Evolutionary conservation across 2,888 invertebrate genomes (phyloP), one percentile per base, ranked within the genome.

Genomic region (Cyclophora punctaria): DNA sequence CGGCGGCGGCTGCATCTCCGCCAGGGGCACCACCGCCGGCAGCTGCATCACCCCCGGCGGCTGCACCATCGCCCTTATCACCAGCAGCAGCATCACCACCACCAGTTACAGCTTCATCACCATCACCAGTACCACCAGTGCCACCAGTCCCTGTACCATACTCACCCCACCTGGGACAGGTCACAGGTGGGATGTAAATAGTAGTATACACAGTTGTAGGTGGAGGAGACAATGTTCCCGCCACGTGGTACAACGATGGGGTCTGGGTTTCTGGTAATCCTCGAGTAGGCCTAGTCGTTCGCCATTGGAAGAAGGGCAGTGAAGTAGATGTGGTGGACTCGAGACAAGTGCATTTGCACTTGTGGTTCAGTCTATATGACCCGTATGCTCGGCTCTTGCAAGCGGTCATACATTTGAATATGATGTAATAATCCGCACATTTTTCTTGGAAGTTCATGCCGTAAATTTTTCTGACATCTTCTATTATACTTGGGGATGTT

Each of bases 341-440:
- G 48, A 79, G 78, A 49, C 86, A 86, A 5, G 67, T 71, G 57
- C 86, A 86, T 60, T 67, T 74, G 56, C 86, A 86, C 2, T 52
- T 51, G 5, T 35, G 51, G 52, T 75, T 62, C 53, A 84, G 52
- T 45, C 81, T 68, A 53, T 75, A 81, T 52, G 83, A 53, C 62
- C 75, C 68, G 47, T 69, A 86, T 33, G 77, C 78, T 46, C 77
- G 69, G 53, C 81, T 81, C 60, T 80, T 79, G 56, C 86, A 86
- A 2, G 70, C 69, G 35, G 73, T 69, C 71, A 85, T 64, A 57
- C 86, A 86, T 64, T 78, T 78, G 45, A 84, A 84, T 37, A 37
- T 70, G 55, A 72, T 77, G 2, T 64, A 20, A 46, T 77, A 80
- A 41, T 74, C 59, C 2, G 46, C 49, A 56, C 85, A 85, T n/a